A percentile compares a stretch with the other conserved stretches of the same genome.
These are phyloP conservation scores for Incurvaria masculella DNA, from an alignment of 2,888 invertebrate species.

Conservation along the genomic window DNA sequence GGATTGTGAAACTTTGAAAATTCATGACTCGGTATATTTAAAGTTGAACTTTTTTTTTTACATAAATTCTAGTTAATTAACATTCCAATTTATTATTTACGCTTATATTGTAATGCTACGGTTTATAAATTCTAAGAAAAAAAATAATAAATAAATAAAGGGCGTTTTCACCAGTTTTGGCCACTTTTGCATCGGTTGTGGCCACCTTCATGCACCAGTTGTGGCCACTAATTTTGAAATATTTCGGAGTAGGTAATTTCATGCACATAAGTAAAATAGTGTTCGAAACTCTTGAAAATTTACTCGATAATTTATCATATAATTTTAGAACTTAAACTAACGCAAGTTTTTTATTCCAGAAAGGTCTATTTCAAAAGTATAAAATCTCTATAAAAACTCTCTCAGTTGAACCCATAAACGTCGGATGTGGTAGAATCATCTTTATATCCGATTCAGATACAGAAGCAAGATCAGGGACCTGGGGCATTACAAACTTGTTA, in stretches of 20 bases:
- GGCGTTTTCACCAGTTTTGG: neutral
- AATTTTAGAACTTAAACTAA: neutral
- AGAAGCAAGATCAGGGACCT: neutral
- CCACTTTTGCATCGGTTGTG: too few relatives aligned
- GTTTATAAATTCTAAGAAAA: neutral
- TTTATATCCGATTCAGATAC: slow-evolving; percentile 1
- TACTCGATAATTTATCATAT: neutral
- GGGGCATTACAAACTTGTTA: slow-evolving; percentile 2
- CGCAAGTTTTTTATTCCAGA: slow-evolving; percentile 2
- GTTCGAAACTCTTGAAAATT: too few relatives aligned
- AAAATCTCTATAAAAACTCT: neutral
- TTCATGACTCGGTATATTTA: neutral
- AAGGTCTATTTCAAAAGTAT: neutral
- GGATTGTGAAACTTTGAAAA: neutral
- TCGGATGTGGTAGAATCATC: slow-evolving; percentile 4
- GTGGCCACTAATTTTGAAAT: neutral
- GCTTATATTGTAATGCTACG: too few relatives aligned
- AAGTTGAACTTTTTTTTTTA: too few relatives aligned
- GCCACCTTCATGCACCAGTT: slow-evolving; percentile 4
- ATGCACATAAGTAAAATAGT: too few relatives aligned
- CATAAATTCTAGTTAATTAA: too few relatives aligned
- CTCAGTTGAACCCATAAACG: neutral
- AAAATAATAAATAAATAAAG: neutral
- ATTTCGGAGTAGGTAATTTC: too few relatives aligned
- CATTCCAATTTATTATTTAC: neutral